phyloP scores from a whole-genome alignment of 2,113 vertebrate genomes.

The Pelodiscus sinensis region DNA sequence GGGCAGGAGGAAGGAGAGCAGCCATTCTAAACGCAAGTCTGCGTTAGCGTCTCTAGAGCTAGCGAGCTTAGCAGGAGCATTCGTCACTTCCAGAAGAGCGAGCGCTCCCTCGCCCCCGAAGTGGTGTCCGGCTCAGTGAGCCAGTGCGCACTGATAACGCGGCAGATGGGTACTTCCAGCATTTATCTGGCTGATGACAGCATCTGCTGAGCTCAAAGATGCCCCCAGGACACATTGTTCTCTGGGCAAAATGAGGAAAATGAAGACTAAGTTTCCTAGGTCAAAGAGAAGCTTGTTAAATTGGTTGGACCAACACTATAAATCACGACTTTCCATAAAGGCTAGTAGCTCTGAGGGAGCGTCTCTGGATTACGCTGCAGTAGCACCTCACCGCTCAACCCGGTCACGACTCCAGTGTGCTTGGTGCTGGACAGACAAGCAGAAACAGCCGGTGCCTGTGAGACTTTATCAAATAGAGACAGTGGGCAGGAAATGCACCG shows the following conservation, averaged over 20 bases:
- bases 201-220: constrained; percentile 68
- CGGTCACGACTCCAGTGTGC: rapidly evolving
- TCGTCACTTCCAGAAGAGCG: constrained; percentile 68
- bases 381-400: rapidly evolving
- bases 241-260: constrained; percentile 58
- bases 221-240: constrained; percentile 74
- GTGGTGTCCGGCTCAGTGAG: constrained; percentile 69
- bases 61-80: constrained; percentile 60
- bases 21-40: constrained; percentile 24
- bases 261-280: constrained; percentile 69
- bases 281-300: constrained; percentile 63
- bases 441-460: background rate
- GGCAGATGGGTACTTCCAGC: constrained; percentile 71
- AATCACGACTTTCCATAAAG: background rate
- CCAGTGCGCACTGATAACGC: constrained; percentile 45
- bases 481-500: background rate
- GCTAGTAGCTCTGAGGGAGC: background rate
- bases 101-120: constrained; percentile 65
- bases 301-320: constrained; percentile 6
- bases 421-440: rapidly evolving
- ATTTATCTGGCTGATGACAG: constrained; percentile 73
- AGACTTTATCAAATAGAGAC: background rate
- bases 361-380: rapidly evolving
- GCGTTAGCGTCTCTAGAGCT: constrained; percentile 50
- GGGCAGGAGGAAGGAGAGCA: background rate